Base-by-base conservation (phyloP, 2,888 invertebrate genomes). In the Aporophyla nigra region DNA sequence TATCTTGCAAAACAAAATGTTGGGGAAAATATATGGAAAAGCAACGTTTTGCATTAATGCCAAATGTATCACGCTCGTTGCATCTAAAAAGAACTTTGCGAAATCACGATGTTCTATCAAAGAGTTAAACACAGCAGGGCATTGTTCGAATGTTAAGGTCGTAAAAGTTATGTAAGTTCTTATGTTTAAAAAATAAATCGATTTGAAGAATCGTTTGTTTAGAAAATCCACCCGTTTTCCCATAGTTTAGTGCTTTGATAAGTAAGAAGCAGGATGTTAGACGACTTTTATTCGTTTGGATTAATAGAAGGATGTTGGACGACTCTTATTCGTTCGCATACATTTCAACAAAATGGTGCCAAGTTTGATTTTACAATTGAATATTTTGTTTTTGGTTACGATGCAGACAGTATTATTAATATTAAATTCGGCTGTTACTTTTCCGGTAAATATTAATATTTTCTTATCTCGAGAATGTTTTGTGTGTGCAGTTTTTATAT, bases 1-100 rank as follows among this genome's bases (percentile, higher is more conserved):
- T 59, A 95, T 95, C 74, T 88, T 96, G 82, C 92, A 96, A 89
- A 93, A 95, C 56, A 95, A 94, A 90, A 92, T 96, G 93, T 86
- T 92, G 67, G 95, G 95, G 10, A 95, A 95, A 82, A 81, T 96
- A 76, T 96, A 92, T 83, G 96, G 96, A 49, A 96, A 96, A 84
- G 93, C 92, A 65, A 96, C 96, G 16, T 88, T 96, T 68, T 96
- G 96, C 78, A 95, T 96, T 56, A 92, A 88, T 79, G 79, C 91
- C 12, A 96, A 96, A 88, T 96, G 96, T 81, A 92, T 93, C 33
- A 94, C 93, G 46, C 94, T 96, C 66, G 88, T 90, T 24, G 90
- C 93, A 61, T 90, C 91, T 27, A 96, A 95, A 87, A 96, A 96
- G 89, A 89, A 80, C 51, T 95, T 96, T 80, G 78, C 92, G 19